phyloP scores from a whole-genome alignment of 2,797 vertebrate genomes.

The Mus spretus region DNA sequence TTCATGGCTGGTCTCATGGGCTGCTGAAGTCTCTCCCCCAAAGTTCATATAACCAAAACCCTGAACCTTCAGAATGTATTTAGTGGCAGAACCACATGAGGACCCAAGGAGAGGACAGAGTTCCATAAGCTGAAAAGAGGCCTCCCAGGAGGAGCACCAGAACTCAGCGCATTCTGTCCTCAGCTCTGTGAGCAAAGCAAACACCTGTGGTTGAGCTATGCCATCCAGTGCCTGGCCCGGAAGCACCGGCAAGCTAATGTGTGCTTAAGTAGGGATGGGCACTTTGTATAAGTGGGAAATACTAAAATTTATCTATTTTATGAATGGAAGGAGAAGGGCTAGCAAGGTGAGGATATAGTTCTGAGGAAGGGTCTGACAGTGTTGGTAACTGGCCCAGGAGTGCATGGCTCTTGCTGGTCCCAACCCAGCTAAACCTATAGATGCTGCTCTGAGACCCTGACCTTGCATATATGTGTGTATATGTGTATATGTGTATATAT shows the following conservation, averaged over 20 bases:
- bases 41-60: not conserved
- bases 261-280: not conserved
- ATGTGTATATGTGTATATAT: too few species aligned
- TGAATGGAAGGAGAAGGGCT: not conserved
- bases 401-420: not conserved
- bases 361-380: not conserved
- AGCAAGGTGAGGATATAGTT: not conserved
- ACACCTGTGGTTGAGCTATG: not conserved
- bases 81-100: not conserved
- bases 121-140: not conserved
- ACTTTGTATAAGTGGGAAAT: not conserved
- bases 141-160: not conserved
- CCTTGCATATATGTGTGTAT: too few species aligned
- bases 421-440: not conserved
- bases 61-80: not conserved
- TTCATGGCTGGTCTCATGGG: not conserved
- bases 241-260: not conserved
- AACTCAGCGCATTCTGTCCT: not conserved
- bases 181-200: not conserved
- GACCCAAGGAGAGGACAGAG: not conserved
- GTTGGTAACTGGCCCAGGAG: not conserved
- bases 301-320: not conserved
- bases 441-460: not conserved
- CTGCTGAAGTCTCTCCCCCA: not conserved
- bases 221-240: not conserved